phyloP scores from a whole-genome alignment of 1,140 invertebrate species.

The Drosophila ironensis region DNA sequence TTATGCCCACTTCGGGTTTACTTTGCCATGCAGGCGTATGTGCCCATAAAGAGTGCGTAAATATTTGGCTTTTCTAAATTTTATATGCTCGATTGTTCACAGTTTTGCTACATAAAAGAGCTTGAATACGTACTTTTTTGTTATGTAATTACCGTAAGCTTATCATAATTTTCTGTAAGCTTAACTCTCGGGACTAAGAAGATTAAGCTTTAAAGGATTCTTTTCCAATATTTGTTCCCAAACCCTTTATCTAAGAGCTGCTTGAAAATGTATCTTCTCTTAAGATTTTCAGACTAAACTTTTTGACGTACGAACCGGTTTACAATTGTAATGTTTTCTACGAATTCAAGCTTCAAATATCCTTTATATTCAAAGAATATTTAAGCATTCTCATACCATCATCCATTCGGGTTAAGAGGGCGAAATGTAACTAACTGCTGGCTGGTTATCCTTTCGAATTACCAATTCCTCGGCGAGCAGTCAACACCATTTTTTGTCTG shows the following conservation, averaged over 20 bases:
- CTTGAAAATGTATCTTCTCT: no score
- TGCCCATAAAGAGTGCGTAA: conserved; percentile 32
- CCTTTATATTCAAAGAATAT: neutral
- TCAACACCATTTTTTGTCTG: conserved; percentile 32
- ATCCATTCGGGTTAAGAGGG: neutral
- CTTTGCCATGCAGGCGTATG: conserved; percentile 17
- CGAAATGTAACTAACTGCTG: conserved; percentile 5
- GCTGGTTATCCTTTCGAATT: conserved; percentile 17
- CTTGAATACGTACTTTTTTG: no score
- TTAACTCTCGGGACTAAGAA: no score
- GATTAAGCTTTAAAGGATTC: no score
- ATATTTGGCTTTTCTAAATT: conserved; percentile 24
- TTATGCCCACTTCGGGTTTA: conserved; percentile 19
- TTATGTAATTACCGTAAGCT: neutral
- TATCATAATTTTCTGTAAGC: neutral
- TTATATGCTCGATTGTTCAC: neutral
- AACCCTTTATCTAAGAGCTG: no score
- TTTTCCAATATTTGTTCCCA: no score
- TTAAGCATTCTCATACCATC: neutral
- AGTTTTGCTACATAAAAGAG: no score
- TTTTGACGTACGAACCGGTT: no score
- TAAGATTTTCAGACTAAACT: no score
- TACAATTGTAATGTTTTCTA: no score
- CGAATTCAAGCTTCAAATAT: no score
- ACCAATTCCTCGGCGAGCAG: conserved; percentile 29